Conservation (phyloP, 1,140 invertebrate genomes). For the Drosophila burlai region DNA sequence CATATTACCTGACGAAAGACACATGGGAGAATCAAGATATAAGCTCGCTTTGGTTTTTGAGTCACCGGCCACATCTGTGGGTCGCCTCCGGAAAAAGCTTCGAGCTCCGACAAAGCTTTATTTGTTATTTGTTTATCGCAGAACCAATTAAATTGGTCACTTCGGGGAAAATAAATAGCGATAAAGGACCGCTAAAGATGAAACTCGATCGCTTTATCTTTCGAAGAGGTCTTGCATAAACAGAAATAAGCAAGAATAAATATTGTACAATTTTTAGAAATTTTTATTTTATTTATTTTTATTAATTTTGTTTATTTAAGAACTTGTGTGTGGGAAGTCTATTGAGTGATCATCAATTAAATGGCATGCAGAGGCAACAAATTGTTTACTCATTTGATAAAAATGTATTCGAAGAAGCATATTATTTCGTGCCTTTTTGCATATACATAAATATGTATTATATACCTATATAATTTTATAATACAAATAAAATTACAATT, state of each 20-base stretch:
- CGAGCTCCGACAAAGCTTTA: constrained; percentile 14
- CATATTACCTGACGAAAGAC: constrained; percentile 20
- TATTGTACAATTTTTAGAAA: background rate
- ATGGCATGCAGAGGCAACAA: too few species aligned
- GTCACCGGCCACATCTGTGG: background rate
- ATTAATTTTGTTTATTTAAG: background rate
- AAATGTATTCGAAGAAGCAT: background rate
- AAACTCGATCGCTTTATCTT: constrained; percentile 15
- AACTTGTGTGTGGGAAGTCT: background rate
- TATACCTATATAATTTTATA: too few species aligned
- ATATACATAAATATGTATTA: background rate
- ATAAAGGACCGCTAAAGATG: background rate
- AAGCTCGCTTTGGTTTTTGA: constrained; percentile 17
- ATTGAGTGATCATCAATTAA: constrained; percentile 16
- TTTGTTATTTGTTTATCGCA: constrained; percentile 17
- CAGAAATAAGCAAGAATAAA: background rate
- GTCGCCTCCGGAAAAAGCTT: constrained; percentile 8
- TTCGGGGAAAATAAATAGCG: constrained; percentile 2
- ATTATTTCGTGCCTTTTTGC: background rate
- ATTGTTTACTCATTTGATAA: background rate
- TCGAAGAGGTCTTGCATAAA: background rate
- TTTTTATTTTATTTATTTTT: background rate
- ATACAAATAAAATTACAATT: too few species aligned
- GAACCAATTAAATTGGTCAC: constrained; percentile 4
- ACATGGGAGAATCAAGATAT: constrained; percentile 15